Percentiles rank a stretch among this genome's conserved stretches.
These are phyloP conservation scores for Thamnaconus septentrionalis DNA, from an alignment of 2,113 vertebrate genomes.

Conservation along the genomic window DNA sequence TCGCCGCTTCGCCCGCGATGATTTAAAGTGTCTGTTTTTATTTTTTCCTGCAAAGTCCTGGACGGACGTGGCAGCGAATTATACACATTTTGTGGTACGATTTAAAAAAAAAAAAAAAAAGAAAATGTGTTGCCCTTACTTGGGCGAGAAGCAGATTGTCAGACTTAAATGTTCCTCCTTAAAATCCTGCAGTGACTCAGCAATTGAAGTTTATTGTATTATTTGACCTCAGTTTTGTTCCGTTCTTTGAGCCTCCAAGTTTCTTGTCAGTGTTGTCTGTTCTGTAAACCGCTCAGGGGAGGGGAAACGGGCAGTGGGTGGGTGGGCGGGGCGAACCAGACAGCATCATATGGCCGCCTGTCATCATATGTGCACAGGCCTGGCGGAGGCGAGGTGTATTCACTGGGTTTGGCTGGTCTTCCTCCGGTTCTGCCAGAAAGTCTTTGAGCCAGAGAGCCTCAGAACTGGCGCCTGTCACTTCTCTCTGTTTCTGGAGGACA, in stretches of 20 bases:
- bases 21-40: not conserved
- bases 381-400: slow-evolving; percentile 53
- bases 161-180: too few relatives aligned
- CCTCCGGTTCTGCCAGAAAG: slow-evolving; percentile 46
- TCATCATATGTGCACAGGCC: slow-evolving; percentile 44
- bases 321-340: slow-evolving; percentile 6
- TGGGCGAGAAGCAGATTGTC: too few relatives aligned
- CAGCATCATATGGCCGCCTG: slow-evolving; percentile 33
- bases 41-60: too few relatives aligned
- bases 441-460: slow-evolving; percentile 34
- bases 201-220: too few relatives aligned
- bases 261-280: slow-evolving; percentile 15
- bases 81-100: too few relatives aligned
- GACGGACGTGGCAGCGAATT: too few relatives aligned
- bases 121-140: too few relatives aligned
- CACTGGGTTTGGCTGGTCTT: slow-evolving; percentile 41
- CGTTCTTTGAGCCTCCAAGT: not conserved
- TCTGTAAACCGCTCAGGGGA: slow-evolving; percentile 28
- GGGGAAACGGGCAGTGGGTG: too few relatives aligned
- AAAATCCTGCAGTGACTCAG: too few relatives aligned
- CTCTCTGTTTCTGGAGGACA: slow-evolving; percentile 41
- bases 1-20: not conserved
- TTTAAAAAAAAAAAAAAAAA: too few relatives aligned
- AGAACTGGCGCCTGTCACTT: slow-evolving; percentile 42
- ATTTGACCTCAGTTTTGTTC: too few relatives aligned